Evolutionary conservation across 2,797 vertebrate genomes (phyloP), one percentile per base, ranked within the genome.

Genomic region (Rhynchotus rufescens): DNA sequence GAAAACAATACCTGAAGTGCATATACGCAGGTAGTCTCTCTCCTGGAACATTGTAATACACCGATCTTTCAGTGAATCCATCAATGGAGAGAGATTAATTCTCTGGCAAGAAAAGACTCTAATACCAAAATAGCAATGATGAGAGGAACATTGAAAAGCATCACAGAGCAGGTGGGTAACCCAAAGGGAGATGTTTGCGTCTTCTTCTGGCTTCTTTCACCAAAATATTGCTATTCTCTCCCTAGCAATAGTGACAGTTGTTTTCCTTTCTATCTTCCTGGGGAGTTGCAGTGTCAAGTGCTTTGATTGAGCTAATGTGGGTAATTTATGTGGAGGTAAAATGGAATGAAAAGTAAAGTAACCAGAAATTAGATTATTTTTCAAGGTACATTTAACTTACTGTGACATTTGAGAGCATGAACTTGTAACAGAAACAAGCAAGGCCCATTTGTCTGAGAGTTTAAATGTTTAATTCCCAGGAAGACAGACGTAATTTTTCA

Each of bases 301-400:
- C 66, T 9, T 49, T 74, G 90, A 88, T 89, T 66, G 74, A 89
- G 79, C 93, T 89, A 77, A 47, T 32, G 64, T 1, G 64, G 83
- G 49, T 71, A 74, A 94, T 91, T 74, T 87, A 42, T 60, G 13
- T 5, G 44, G 69, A 80, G 82, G 74, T 22, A 85, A 75, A 80
- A 89, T 4, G 71, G 75, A 88, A 95, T 88, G 84, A 91, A 93
- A 94, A 88, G 86, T 45, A 62, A 82, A 89, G 87, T 12, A 59
- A 51, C 42, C 85, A 87, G 92, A 75, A 95, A 95, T 64, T 19
- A 60, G 80, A 95, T 96, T 89, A 95, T 92, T 90, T 84, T 26
- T 72, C 91, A 61, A 80, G 84, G 71, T 74, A 44, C 78, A 42
- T 84, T 77, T 47, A 77, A 86, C 67, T 79, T 47, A 36, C 32